Evolutionary conservation across 2,888 invertebrate genomes (phyloP).

Genomic region (Tanytarsus gracilentus): DNA sequence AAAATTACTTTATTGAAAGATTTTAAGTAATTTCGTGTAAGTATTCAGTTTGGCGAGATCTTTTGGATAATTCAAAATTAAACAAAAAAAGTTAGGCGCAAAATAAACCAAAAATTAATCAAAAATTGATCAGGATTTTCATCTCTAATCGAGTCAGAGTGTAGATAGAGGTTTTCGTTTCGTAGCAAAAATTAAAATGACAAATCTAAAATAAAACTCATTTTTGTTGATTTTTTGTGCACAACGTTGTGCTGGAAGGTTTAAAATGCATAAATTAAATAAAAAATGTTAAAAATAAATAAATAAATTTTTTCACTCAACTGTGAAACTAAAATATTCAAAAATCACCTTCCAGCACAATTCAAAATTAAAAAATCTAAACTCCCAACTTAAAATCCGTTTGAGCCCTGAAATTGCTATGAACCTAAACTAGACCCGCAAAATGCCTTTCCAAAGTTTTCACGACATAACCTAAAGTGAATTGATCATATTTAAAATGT

Average conservation of each 20-base stretch:
- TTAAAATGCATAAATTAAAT: no score
- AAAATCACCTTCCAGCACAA: no score
- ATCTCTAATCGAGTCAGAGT: not conserved
- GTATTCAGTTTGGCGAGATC: not conserved
- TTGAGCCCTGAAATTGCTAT: no score
- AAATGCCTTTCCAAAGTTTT: no score
- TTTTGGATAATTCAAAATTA: not conserved
- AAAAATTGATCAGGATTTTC: not conserved
- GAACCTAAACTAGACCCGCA: no score
- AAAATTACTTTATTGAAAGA: not conserved
- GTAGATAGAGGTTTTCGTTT: slow-evolving; percentile 22
- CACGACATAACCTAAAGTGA: no score
- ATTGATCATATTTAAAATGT: no score
- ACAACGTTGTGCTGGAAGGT: not conserved
- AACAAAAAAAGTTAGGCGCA: not conserved
- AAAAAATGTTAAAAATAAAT: not conserved
- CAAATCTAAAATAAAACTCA: not conserved
- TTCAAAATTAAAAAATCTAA: no score
- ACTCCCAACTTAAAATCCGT: no score
- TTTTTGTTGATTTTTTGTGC: slow-evolving; percentile 22
- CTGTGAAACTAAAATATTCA: no score
- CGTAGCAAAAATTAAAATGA: no score
- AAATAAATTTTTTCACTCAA: not conserved
- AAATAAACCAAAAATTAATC: not conserved
- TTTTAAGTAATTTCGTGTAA: not conserved